These are phyloP conservation scores for Rhinichthys osculus DNA, from an alignment of 2,797 vertebrate species.

Conservation along the genomic window DNA sequence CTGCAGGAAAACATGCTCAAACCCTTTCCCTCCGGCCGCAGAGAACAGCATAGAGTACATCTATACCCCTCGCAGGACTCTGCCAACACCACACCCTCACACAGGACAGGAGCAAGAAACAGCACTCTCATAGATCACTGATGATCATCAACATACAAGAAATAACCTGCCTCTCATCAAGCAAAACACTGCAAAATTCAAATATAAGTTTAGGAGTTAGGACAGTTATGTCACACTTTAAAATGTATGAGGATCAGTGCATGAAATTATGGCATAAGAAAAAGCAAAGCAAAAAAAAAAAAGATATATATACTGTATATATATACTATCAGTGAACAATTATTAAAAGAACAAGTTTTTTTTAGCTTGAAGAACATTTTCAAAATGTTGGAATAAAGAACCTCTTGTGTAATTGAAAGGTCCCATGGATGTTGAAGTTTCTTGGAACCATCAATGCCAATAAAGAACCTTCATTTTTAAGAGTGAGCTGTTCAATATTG, in stretches of 20 bases:
- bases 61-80: constrained; percentile 24
- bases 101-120: background rate
- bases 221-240: background rate
- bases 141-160: background rate
- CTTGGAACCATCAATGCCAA: background rate
- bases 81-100: constrained; percentile 66
- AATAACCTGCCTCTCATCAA: constrained; percentile 6
- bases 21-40: constrained; percentile 40
- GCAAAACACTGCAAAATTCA: background rate
- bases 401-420: background rate
- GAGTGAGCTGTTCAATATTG: background rate
- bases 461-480: background rate
- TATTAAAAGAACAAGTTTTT: background rate
- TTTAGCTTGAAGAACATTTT: background rate
- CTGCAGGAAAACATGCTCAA: constrained; percentile 60
- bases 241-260: background rate
- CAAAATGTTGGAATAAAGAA: background rate
- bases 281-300: too few relatives aligned
- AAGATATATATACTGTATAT: too few relatives aligned
- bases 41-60: constrained; percentile 26
- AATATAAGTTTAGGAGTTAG: background rate
- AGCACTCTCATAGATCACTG: background rate
- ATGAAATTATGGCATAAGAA: background rate
- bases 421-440: background rate
- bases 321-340: background rate